Evolutionary conservation across 2,797 vertebrate species (phyloP).

Genomic region (Salmo trutta): DNA sequence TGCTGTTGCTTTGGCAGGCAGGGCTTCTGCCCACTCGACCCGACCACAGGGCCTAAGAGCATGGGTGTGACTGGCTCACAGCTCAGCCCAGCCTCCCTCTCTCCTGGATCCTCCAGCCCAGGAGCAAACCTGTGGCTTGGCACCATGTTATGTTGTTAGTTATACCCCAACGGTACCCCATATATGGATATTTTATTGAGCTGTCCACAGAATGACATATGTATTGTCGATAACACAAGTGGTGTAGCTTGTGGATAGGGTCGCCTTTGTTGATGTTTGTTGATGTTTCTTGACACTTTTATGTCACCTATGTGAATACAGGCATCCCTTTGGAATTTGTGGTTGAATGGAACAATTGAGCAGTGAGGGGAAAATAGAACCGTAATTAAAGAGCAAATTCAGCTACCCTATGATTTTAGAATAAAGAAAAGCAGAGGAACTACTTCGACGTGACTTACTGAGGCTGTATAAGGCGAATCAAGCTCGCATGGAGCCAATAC

Average conservation of each 20-base stretch:
- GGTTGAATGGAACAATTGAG: conserved; percentile 17
- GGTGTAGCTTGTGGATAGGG: not conserved
- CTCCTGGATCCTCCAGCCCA: conserved; percentile 72
- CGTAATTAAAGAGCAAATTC: conserved; percentile 16
- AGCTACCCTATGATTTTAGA: conserved; percentile 12
- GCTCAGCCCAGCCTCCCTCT: conserved; percentile 69
- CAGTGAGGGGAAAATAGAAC: conserved; percentile 2
- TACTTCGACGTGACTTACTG: not conserved
- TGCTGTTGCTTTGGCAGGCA: conserved; percentile 19
- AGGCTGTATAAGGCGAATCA: not conserved
- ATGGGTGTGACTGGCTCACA: conserved; percentile 83
- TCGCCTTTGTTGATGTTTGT: not conserved
- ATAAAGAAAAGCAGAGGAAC: not conserved
- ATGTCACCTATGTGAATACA: conserved; percentile 1
- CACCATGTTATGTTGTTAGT: conserved; percentile 77
- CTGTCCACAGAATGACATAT: not conserved
- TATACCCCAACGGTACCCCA: conserved; percentile 38
- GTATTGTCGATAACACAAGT: not conserved
- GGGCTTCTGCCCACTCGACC: conserved; percentile 9
- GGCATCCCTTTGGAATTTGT: not conserved
- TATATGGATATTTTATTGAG: not conserved
- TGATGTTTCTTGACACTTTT: not conserved
- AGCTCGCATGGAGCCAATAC: not conserved
- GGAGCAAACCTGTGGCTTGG: conserved; percentile 83
- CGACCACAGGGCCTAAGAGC: conserved; percentile 56